phyloP scores from a whole-genome alignment of 2,113 vertebrate species.

The Platysteira castanea region DNA sequence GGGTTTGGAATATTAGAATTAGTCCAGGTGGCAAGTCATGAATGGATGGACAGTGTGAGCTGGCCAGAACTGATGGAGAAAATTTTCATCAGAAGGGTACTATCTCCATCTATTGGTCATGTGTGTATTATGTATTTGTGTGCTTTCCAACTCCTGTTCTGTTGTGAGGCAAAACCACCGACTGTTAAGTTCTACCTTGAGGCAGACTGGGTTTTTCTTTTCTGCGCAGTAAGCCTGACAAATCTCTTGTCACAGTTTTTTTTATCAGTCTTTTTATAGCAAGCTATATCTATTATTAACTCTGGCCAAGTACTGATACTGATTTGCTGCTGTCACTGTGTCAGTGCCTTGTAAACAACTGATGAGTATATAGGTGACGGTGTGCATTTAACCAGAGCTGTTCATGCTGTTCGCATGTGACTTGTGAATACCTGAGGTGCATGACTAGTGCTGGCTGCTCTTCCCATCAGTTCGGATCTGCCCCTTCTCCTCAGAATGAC shows the following conservation, averaged over 20 bases:
- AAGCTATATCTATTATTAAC: background rate
- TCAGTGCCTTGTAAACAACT: background rate
- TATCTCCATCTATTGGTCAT: conserved; percentile 51
- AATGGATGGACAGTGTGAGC: conserved; percentile 13
- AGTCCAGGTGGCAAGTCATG: conserved; percentile 25
- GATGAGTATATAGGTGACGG: background rate
- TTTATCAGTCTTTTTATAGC: background rate
- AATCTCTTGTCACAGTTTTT: background rate
- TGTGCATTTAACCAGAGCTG: rapidly evolving
- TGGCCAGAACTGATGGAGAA: conserved; percentile 37
- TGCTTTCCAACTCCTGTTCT: background rate
- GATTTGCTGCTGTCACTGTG: background rate
- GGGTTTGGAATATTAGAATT: conserved; percentile 40
- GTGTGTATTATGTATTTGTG: background rate
- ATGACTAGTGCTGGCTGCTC: background rate
- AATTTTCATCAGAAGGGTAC: conserved; percentile 37
- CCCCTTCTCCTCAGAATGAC: background rate
- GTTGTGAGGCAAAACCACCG: background rate
- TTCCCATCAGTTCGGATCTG: background rate
- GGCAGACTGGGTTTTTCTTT: background rate
- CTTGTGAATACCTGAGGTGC: background rate
- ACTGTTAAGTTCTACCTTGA: background rate
- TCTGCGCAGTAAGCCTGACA: background rate
- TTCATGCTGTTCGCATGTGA: background rate
- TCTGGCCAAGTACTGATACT: background rate